Percentiles rank a stretch among this genome's conserved stretches.
Conservation (phyloP, 2,113 vertebrate species). For the Dicaeum eximium region DNA sequence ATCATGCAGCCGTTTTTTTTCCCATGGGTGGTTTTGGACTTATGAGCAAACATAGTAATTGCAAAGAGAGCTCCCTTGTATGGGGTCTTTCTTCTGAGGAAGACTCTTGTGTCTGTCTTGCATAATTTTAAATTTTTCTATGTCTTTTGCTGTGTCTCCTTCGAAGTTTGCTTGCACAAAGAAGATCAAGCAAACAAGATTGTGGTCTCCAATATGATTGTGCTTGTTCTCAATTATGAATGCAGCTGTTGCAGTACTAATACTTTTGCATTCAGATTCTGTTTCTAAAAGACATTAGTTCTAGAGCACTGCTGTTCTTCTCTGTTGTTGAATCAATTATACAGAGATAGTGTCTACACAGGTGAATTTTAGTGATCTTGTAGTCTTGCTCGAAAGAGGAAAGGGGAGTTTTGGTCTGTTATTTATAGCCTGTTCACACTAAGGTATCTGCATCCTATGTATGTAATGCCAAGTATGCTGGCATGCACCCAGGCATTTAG, state of each 20-base stretch:
- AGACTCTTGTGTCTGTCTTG: background rate
- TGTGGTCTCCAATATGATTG: background rate
- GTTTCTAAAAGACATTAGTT: background rate
- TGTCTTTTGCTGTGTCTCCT: background rate
- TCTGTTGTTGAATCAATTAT: background rate
- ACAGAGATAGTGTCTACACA: background rate
- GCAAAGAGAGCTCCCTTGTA: background rate
- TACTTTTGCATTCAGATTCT: background rate
- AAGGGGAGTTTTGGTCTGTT: background rate
- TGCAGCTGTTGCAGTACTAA: background rate
- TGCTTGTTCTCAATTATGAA: background rate
- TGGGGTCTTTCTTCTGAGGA: background rate
- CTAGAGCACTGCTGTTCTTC: background rate
- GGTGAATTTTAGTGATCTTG: background rate
- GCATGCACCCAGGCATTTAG: background rate
- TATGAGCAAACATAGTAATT: background rate
- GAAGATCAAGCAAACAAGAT: background rate
- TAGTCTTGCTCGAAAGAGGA: background rate
- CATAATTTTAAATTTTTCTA: background rate
- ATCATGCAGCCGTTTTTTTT: background rate
- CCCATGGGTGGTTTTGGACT: background rate
- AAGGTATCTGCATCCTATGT: background rate
- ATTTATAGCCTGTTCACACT: slow-evolving; percentile 41
- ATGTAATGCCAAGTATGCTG: slow-evolving; percentile 4
- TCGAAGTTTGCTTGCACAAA: background rate